A percentile compares a stretch with the other conserved stretches of the same genome.
Conservation (phyloP, 1,140 invertebrate genomes). For the Rhopalosiphum maidis region DNA sequence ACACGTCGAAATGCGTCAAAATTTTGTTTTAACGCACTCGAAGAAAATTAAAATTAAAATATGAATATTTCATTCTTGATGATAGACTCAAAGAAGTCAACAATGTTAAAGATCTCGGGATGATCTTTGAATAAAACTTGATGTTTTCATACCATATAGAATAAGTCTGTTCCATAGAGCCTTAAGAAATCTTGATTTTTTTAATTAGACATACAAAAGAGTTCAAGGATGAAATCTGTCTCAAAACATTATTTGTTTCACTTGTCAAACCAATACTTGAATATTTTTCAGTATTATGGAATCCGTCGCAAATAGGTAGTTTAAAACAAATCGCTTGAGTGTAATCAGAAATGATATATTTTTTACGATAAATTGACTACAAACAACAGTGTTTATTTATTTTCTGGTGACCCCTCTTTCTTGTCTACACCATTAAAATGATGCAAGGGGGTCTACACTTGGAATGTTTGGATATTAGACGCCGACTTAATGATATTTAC, state of each 20-base stretch:
- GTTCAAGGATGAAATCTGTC: not conserved
- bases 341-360: not conserved
- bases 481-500: too few species aligned
- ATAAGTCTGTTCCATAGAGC: not conserved
- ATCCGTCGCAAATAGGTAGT: not conserved
- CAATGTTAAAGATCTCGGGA: not conserved
- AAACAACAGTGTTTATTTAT: too few species aligned
- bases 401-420: too few species aligned
- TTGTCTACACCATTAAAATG: too few species aligned
- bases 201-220: conserved; percentile 2
- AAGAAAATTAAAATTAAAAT: not conserved
- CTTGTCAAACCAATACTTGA: not conserved
- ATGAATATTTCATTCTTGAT: not conserved
- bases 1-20: not conserved
- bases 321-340: not conserved
- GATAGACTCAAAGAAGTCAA: not conserved
- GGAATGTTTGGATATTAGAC: too few species aligned
- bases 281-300: not conserved
- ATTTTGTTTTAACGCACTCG: not conserved
- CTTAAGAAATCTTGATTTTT: not conserved
- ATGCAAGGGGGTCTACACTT: too few species aligned
- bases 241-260: too few species aligned
- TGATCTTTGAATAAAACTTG: not conserved
- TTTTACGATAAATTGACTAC: too few species aligned
- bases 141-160: not conserved